A percentile compares a stretch with the other conserved stretches of the same genome.
These are phyloP conservation scores for Agonopterix heracliana DNA, from an alignment of 2,888 invertebrate genomes.

Conservation along the genomic window DNA sequence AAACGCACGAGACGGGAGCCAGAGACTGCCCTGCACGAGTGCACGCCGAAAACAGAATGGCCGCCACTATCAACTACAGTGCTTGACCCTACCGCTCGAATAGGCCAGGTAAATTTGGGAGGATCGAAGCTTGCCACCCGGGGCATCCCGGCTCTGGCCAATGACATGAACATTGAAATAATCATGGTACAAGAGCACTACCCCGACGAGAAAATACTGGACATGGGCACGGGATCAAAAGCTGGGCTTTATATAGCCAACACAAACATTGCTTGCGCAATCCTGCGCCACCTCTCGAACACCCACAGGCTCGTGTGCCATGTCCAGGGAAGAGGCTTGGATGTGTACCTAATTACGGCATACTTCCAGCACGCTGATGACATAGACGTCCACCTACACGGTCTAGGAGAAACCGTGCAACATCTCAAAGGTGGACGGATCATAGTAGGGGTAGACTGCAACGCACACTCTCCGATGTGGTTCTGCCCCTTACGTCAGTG, in stretches of 20 bases:
- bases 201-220: background rate
- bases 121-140: background rate
- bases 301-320: background rate
- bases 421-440: background rate
- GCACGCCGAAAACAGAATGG: background rate
- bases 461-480: slow-evolving; percentile 20
- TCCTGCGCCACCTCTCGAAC: background rate
- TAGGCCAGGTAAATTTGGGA: background rate
- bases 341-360: background rate
- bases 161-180: background rate
- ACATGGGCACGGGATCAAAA: background rate
- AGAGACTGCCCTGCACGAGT: background rate
- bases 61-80: background rate
- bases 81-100: background rate
- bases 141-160: background rate
- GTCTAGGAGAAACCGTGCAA: background rate
- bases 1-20: slow-evolving; percentile 9
- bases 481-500: slow-evolving; percentile 10
- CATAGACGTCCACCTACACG: background rate
- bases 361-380: background rate
- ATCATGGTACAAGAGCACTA: background rate
- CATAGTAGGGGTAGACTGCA: background rate
- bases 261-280: background rate
- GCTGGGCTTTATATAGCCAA: background rate
- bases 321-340: background rate